Base-by-base conservation (phyloP, 2,797 vertebrate genomes). In the Vultur gryphus region DNA sequence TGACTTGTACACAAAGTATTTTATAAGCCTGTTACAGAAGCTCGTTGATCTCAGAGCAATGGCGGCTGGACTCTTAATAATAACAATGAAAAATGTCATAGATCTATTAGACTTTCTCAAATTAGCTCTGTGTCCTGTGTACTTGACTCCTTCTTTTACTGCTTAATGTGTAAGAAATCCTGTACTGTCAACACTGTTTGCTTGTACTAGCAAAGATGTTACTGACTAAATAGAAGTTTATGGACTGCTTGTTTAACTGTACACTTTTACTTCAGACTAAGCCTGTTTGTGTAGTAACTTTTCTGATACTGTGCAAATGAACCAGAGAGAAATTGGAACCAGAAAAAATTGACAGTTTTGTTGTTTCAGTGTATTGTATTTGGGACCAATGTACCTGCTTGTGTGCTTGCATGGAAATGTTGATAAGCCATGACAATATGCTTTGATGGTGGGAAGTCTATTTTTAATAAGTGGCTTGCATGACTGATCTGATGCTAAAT, bases 401-500 rank as follows among this genome's bases (percentile, higher is more conserved):
- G 16, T 94, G 66, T 89, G 43, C 59, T 92, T 88, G 92, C 90
- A 76, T 75, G 65, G 71, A 78, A 71, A 65, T 31, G 83, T 91
- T 93, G 91, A 83, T 80, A 91, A 94, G 52, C 79, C 65, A 57
- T 59, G 24, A 91, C 39, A 92, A 96, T 84, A 89, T 48, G 55
- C 39, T 90, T 93, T 80, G 65, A 76, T 88, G 73, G 70, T 95
- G 81, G 87, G 48, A 95, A 91, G 39, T 90, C 65, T 96, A 31
- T 54, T 94, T 89, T 94, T 81, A 88, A 4, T 91, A 96, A 97
- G 62, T 87, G 43, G 79, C 57, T 69, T 98, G 97, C 97, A 98
- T 97, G 96, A 96, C 76, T 62, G 37, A 76, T 94, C 79, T 89
- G 69, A 96, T 83, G 91, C 91, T 98, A 97, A 98, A 98, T 93